These are phyloP conservation scores for Strix uralensis DNA, from an alignment of 2,113 vertebrate species.

Conservation along the genomic window DNA sequence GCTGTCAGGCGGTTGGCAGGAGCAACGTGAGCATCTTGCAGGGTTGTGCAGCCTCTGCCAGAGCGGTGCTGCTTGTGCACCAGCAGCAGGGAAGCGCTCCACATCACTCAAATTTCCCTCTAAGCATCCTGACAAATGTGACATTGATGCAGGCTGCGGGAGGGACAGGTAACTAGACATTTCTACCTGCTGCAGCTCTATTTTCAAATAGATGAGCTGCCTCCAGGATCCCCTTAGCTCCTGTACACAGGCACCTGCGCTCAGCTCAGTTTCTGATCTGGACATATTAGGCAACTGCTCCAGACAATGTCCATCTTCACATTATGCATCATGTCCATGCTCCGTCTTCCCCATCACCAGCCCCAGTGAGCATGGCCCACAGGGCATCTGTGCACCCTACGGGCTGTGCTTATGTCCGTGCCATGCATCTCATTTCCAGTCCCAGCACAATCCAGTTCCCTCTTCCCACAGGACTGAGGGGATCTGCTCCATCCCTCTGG, in stretches of 20 bases:
- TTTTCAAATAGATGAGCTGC: not conserved
- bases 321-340: accelerated
- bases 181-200: not conserved
- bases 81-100: not conserved
- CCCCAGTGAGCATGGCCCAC: not conserved
- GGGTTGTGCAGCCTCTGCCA: not conserved
- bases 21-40: accelerated
- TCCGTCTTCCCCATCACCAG: not conserved
- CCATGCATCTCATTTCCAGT: not conserved
- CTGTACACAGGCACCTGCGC: accelerated
- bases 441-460: not conserved
- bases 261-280: not conserved
- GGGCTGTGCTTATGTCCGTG: accelerated
- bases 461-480: not conserved
- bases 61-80: accelerated
- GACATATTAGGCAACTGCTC: not conserved
- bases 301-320: not conserved
- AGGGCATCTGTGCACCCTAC: not conserved
- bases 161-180: not conserved
- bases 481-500: not conserved
- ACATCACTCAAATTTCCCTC: not conserved
- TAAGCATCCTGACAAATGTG: not conserved
- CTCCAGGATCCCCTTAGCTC: not conserved
- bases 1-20: not conserved
- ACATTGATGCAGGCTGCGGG: not conserved